Evolutionary conservation across 2,888 invertebrate species (phyloP).

Genomic region (Antitype chi): DNA sequence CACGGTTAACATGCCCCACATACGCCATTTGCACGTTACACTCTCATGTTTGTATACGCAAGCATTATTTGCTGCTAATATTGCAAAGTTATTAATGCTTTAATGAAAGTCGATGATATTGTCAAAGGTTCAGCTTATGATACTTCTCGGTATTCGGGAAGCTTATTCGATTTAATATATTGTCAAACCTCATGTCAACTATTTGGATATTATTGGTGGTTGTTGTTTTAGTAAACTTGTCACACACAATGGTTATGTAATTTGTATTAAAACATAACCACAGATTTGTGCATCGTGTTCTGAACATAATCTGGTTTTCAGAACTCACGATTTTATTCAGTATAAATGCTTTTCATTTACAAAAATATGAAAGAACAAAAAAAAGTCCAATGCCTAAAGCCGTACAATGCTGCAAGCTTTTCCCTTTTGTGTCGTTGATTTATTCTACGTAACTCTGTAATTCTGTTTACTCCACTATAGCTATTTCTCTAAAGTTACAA

Average conservation of each 20-base stretch:
- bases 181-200: background rate
- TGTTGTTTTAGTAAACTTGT: background rate
- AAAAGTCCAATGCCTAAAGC: constrained; percentile 5
- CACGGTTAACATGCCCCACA: constrained; percentile 62
- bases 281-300: background rate
- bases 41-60: constrained; percentile 32
- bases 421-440: constrained; percentile 52
- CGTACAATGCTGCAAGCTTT: constrained; percentile 37
- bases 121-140: constrained; percentile 13
- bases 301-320: constrained; percentile 4
- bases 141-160: background rate
- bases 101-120: constrained; percentile 15
- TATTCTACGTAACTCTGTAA: constrained; percentile 40
- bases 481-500: constrained; percentile 52
- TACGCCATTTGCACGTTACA: constrained; percentile 52
- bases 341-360: constrained; percentile 19
- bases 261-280: constrained; percentile 5
- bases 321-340: constrained; percentile 6
- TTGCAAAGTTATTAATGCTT: constrained; percentile 20
- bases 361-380: constrained; percentile 32
- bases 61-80: constrained; percentile 44
- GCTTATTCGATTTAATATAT: constrained; percentile 8
- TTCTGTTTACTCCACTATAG: constrained; percentile 29
- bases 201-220: background rate
- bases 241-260: background rate